A percentile compares a stretch with the other conserved stretches of the same genome.
These are phyloP conservation scores for Temnothorax curvispinosus DNA, from an alignment of 1,140 invertebrate species.

Conservation along the genomic window DNA sequence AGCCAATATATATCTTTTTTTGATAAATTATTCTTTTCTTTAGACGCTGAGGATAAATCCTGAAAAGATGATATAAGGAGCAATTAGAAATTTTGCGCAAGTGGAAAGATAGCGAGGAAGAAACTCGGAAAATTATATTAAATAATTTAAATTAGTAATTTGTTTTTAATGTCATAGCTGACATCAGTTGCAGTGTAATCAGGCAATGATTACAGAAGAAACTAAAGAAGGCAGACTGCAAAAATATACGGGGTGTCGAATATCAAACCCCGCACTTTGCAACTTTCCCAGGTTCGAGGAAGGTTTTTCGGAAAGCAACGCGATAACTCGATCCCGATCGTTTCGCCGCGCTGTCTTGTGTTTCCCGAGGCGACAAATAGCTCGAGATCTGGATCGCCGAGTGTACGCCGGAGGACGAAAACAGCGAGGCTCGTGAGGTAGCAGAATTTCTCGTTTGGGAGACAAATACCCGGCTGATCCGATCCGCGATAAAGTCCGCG, in stretches of 20 bases:
- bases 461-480: slow-evolving; percentile 69
- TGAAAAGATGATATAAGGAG: neutral
- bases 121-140: neutral
- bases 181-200: neutral
- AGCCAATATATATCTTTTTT: neutral
- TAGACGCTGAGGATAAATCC: neutral
- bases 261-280: neutral
- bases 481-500: slow-evolving; percentile 66
- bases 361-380: slow-evolving; percentile 55
- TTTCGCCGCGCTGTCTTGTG: neutral
- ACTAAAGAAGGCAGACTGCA: neutral
- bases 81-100: neutral
- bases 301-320: slow-evolving; percentile 9
- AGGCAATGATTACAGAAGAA: too few species aligned
- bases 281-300: slow-evolving; percentile 28
- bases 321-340: neutral
- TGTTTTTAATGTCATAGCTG: neutral
- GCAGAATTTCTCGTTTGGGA: slow-evolving; percentile 53
- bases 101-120: neutral
- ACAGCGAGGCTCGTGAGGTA: slow-evolving; percentile 44
- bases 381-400: slow-evolving; percentile 55
- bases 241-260: neutral
- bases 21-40: neutral
- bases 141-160: neutral
- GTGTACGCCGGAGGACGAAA: slow-evolving; percentile 29